phyloP scores from a whole-genome alignment of 2,888 invertebrate genomes.

The Rotaria magnacalcarata region DNA sequence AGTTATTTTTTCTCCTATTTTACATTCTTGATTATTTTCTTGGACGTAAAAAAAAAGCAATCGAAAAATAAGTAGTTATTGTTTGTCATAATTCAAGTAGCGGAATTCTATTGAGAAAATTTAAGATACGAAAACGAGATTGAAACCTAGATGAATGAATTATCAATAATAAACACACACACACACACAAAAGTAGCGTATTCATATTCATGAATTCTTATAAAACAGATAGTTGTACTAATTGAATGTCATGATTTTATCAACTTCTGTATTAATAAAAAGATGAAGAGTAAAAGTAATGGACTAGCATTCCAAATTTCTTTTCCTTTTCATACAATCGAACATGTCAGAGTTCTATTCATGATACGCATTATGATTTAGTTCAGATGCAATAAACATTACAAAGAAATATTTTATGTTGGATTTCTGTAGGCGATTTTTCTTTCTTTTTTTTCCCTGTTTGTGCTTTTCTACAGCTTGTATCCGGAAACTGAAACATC shows the following conservation, averaged over 20 bases:
- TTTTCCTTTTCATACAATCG: not conserved
- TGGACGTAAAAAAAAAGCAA: not conserved
- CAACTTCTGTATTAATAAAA: not conserved
- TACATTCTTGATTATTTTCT: not conserved
- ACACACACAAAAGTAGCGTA: not conserved
- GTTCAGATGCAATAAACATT: not conserved
- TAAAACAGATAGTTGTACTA: not conserved
- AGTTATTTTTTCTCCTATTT: not conserved
- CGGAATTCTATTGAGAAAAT: too few species aligned
- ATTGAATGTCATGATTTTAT: not conserved
- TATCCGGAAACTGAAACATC: not conserved
- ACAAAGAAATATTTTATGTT: not conserved
- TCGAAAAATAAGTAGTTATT: not conserved
- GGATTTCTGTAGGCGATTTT: not conserved
- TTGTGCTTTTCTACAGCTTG: not conserved
- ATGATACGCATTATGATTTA: not conserved
- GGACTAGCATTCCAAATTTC: not conserved
- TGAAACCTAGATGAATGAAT: not conserved
- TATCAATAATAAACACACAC: too few species aligned
- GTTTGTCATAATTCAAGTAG: not conserved
- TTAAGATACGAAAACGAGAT: not conserved
- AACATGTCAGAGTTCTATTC: not conserved
- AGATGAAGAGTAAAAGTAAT: not conserved
- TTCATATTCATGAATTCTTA: not conserved
- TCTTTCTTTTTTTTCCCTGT: not conserved